phyloP scores from a whole-genome alignment of 1,140 invertebrate genomes.

The Zophobas morio region DNA sequence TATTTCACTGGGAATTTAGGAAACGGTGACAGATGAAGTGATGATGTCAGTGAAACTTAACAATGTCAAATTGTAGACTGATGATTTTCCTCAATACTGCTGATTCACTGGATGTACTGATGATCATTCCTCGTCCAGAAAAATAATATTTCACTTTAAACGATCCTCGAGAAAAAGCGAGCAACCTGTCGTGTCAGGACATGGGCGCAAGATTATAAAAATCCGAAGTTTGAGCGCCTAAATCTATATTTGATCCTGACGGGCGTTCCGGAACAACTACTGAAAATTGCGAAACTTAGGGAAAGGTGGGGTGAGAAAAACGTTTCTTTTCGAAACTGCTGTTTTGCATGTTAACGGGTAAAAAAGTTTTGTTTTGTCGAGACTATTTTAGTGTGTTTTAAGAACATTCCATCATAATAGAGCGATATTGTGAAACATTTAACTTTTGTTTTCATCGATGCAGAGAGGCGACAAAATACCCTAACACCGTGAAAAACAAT shows the following conservation, averaged over 20 bases:
- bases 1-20: slow-evolving; percentile 18
- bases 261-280: neutral
- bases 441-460: no score
- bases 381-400: no score
- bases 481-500: no score
- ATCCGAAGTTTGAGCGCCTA: neutral
- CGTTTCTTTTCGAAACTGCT: slow-evolving; percentile 1
- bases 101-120: slow-evolving; percentile 5
- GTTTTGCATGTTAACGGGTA: neutral
- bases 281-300: slow-evolving; percentile 9
- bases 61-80: slow-evolving; percentile 10
- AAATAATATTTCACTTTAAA: slow-evolving; percentile 13
- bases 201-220: neutral
- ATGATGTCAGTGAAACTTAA: slow-evolving; percentile 13
- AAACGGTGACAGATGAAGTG: neutral
- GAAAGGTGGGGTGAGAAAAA: neutral
- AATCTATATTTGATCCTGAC: slow-evolving; percentile 11
- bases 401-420: no score
- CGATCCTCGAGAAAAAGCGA: neutral
- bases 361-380: no score
- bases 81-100: slow-evolving; percentile 14
- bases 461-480: no score
- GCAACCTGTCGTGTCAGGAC: neutral
- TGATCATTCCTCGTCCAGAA: neutral
- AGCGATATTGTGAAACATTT: no score